Evolutionary conservation across 92 coral and sea anemone species (phyloP), one percentile per base, ranked within the genome.

Genomic region (Anthopleura xanthogrammica): DNA sequence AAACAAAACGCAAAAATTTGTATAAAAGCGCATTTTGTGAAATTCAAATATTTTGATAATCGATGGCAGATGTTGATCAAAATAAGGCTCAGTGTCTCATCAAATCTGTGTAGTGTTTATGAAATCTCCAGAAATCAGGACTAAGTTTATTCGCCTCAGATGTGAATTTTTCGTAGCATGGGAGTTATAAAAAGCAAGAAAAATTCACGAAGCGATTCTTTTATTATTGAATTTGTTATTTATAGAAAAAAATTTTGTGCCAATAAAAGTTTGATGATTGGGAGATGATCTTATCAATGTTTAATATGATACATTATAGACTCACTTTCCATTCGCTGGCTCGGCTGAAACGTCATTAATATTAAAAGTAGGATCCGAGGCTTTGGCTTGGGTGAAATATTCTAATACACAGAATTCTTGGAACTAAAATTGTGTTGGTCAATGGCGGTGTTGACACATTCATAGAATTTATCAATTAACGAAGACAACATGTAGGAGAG

Each of bases 311-410:
- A 1, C 56, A 80, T 43, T 64, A 42, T 2, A 57, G 23, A 41
- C 72, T 70, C 77, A 17, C 39, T 71, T 81, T 62, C 52, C 66
- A 81, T 81, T 81, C 48, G 84, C n/a, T 3, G n/a, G 74, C 70
- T 71, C 77, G 20, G 40, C 20, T 4, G 68, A 46, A 62, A 40
- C 41, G 43, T 80, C 77, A 81, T 81, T 50, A 81, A 81, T 81
- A 70, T 81, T 81, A 70, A 70, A 48, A 43, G 24, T 22, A n/a
- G 19, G 8, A 36, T 36, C 46, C 74, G 36, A 68, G 29, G 42
- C 5, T 4, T 68, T 68, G 13, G 74, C 36, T 68, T 36, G 41
- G 7, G 46, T 68, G 43, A 23, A 24, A 65, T 65, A 65, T 65
- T 65, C 65, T 65, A 65, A 3, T 65, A 24, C 40, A 22, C 40